phyloP scores from a whole-genome alignment of 2,888 invertebrate species.

The Nebria brevicollis region DNA sequence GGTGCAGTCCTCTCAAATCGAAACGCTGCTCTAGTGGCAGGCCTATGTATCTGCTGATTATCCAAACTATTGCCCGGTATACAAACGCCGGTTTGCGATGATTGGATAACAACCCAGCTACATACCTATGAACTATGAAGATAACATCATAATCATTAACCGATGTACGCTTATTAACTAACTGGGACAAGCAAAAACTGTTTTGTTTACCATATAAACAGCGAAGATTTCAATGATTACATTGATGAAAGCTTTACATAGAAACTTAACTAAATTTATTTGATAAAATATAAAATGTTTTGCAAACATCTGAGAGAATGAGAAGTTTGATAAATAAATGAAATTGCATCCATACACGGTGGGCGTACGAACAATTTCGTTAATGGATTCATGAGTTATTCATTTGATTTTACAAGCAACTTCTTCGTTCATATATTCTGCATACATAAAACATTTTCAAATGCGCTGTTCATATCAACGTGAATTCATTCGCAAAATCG shows the following conservation, averaged over 20 bases:
- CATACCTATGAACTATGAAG: neutral
- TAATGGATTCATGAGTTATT: constrained; percentile 44
- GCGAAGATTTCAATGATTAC: no score
- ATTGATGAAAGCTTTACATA: no score
- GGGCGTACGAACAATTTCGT: constrained; percentile 17
- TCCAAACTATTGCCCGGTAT: neutral
- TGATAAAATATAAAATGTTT: neutral
- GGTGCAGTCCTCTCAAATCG: neutral
- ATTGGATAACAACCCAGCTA: neutral
- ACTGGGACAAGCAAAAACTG: neutral
- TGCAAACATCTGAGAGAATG: neutral
- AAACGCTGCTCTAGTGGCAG: neutral
- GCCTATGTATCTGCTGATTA: neutral
- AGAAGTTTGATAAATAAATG: neutral
- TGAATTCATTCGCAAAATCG: constrained; percentile 24
- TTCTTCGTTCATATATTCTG: constrained; percentile 36
- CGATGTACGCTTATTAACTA: neutral
- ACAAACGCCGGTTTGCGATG: neutral
- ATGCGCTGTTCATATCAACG: constrained; percentile 29
- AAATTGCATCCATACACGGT: neutral
- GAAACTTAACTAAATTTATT: no score
- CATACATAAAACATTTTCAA: constrained; percentile 40
- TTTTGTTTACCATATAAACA: no score
- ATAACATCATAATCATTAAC: neutral
- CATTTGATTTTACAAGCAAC: constrained; percentile 25